A percentile compares a stretch with the other conserved stretches of the same genome.
Conservation (phyloP, 2,113 vertebrate genomes). For the Pandion haliaetus region DNA sequence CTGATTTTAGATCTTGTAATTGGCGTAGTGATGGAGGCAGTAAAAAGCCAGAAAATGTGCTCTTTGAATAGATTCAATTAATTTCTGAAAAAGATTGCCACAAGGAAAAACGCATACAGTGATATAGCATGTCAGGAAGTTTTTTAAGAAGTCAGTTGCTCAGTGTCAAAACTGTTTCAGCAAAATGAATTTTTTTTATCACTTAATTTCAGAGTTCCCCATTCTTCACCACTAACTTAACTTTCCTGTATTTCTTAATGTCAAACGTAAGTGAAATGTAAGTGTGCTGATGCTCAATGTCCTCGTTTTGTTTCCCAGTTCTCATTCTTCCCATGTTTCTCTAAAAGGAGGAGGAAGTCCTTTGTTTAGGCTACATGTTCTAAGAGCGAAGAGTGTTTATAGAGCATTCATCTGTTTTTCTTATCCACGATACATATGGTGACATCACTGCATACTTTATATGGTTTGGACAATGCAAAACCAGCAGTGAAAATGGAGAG, state of each 20-base stretch:
- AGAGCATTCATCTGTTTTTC: constrained; percentile 70
- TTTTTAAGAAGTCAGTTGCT: not conserved
- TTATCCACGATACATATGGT: constrained; percentile 57
- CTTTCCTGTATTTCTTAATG: constrained; percentile 23
- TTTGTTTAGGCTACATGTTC: constrained; percentile 76
- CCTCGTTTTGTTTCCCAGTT: constrained; percentile 47
- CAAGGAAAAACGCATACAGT: not conserved
- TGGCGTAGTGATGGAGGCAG: not conserved
- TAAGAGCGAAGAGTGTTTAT: constrained; percentile 71
- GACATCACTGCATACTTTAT: constrained; percentile 68
- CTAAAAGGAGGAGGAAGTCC: constrained; percentile 58
- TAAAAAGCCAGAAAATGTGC: not conserved
- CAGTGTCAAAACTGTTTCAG: not conserved
- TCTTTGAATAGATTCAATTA: constrained; percentile 7
- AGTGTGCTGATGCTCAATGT: not conserved
- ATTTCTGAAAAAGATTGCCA: constrained; percentile 1
- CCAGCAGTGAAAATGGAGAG: constrained; percentile 32
- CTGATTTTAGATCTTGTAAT: not conserved
- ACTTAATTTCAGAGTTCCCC: not conserved
- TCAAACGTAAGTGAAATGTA: constrained; percentile 46
- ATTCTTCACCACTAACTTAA: constrained; percentile 12
- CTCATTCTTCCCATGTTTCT: constrained; percentile 58
- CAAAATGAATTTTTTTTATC: not conserved
- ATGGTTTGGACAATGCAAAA: constrained; percentile 60
- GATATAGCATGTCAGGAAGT: not conserved